Evolutionary conservation across 2,113 vertebrate species (phyloP).

Genomic region (Eurystomus gularis): DNA sequence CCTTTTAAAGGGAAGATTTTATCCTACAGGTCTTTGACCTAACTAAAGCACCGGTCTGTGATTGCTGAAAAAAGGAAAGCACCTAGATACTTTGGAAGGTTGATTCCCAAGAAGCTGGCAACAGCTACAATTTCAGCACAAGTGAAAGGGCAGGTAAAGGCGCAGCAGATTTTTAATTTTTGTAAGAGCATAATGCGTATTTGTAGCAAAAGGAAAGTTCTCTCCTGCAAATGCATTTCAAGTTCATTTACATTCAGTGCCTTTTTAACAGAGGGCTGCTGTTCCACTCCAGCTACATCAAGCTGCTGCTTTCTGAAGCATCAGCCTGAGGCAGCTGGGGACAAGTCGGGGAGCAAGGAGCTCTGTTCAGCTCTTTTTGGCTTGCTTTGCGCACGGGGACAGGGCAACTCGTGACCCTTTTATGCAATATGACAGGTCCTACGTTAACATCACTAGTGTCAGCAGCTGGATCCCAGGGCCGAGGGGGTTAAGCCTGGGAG

Average conservation of each 20-base stretch:
- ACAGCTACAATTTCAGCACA: not conserved
- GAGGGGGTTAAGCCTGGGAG: slow-evolving; percentile 55
- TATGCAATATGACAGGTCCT: not conserved
- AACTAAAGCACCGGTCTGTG: not conserved
- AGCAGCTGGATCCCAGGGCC: not conserved
- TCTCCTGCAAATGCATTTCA: not conserved
- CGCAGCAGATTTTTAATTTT: not conserved
- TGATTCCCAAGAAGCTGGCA: not conserved
- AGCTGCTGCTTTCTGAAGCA: not conserved
- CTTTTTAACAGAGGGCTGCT: not conserved
- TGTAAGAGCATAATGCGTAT: rapidly evolving
- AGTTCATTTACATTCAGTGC: rapidly evolving
- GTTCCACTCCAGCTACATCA: not conserved
- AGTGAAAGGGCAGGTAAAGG: not conserved
- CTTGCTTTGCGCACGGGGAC: rapidly evolving
- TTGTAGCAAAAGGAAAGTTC: not conserved
- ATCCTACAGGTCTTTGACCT: not conserved
- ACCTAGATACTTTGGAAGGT: rapidly evolving
- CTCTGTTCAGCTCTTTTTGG: rapidly evolving
- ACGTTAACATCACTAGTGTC: rapidly evolving
- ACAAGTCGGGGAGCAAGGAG: too few species aligned
- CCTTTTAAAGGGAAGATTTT: not conserved
- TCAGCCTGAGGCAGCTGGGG: not conserved
- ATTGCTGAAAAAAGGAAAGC: not conserved
- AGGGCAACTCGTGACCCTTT: not conserved